Percentiles rank a stretch among this genome's conserved stretches.
Evolutionary conservation across 2,113 vertebrate genomes (phyloP).

Genomic region (Burhinus bistriatus): DNA sequence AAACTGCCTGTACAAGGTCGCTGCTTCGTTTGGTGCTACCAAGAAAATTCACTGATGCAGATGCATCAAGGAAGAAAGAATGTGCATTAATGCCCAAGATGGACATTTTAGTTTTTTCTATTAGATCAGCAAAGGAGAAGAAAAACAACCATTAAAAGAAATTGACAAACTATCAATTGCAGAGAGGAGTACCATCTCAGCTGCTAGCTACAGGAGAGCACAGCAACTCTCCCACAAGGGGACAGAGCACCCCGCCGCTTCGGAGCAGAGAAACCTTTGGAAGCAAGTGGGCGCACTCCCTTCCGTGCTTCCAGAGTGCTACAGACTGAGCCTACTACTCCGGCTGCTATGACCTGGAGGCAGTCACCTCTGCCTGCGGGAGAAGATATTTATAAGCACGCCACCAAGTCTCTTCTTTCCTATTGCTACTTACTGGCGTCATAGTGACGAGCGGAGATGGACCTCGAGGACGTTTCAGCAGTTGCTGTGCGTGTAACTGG

Average conservation of each 20-base stretch:
- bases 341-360: accelerated
- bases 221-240: accelerated
- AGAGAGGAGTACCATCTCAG: neutral
- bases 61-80: neutral
- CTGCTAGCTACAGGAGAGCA: neutral
- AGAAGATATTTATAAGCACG: neutral
- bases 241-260: neutral
- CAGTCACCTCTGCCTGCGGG: neutral
- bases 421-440: slow-evolving; percentile 83
- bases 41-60: neutral
- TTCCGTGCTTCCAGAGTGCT: accelerated
- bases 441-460: slow-evolving; percentile 92
- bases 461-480: slow-evolving; percentile 93
- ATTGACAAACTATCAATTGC: accelerated
- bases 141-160: neutral
- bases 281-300: neutral
- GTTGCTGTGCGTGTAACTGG: slow-evolving; percentile 92
- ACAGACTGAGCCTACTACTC: neutral
- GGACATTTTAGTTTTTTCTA: neutral
- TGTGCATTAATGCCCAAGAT: accelerated
- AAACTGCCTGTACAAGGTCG: neutral
- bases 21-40: neutral
- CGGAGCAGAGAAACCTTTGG: neutral
- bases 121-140: neutral
- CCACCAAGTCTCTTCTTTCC: neutral